phyloP scores from a whole-genome alignment of 2,888 invertebrate species.

The Eumerus sabulonum region DNA sequence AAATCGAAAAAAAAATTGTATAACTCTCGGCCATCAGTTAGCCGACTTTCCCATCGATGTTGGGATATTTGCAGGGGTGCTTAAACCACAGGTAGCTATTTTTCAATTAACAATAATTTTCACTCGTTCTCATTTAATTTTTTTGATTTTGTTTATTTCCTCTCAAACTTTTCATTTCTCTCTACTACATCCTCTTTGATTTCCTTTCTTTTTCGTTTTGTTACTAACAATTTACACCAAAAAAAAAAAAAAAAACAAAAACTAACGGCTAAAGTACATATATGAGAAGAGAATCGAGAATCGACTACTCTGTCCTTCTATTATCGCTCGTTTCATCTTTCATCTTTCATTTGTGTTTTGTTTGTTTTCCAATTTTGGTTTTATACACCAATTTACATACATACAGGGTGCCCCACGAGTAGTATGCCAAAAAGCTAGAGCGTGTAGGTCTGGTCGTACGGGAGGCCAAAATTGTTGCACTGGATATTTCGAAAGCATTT shows the following conservation, averaged over 20 bases:
- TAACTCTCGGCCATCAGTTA: slow-evolving; percentile 79
- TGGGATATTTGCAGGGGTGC: slow-evolving; percentile 88
- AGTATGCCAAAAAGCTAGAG: too few species aligned
- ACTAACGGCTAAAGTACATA: slow-evolving; percentile 49
- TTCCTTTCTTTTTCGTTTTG: slow-evolving; percentile 15
- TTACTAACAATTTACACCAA: slow-evolving; percentile 29
- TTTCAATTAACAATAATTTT: slow-evolving; percentile 52
- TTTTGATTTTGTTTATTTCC: slow-evolving; percentile 23
- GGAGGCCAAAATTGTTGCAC: too few species aligned
- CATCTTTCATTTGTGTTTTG: slow-evolving; percentile 5
- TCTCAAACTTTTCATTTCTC: slow-evolving; percentile 18
- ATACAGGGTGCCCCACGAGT: too few species aligned
- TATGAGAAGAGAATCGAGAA: slow-evolving; percentile 25
- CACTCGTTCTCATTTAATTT: slow-evolving; percentile 56
- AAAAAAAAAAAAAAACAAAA: too few species aligned
- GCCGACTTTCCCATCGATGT: slow-evolving; percentile 87
- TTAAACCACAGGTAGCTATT: slow-evolving; percentile 81
- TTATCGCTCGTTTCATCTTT: slow-evolving; percentile 29
- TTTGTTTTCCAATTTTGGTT: too few species aligned
- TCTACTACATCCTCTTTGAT: neutral
- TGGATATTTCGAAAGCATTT: too few species aligned
- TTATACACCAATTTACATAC: too few species aligned
- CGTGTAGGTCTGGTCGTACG: too few species aligned
- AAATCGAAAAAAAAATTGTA: slow-evolving; percentile 37
- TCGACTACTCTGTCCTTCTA: slow-evolving; percentile 19